Evolutionary conservation across 2,888 invertebrate species (phyloP).

Genomic region (Neria commutata): DNA sequence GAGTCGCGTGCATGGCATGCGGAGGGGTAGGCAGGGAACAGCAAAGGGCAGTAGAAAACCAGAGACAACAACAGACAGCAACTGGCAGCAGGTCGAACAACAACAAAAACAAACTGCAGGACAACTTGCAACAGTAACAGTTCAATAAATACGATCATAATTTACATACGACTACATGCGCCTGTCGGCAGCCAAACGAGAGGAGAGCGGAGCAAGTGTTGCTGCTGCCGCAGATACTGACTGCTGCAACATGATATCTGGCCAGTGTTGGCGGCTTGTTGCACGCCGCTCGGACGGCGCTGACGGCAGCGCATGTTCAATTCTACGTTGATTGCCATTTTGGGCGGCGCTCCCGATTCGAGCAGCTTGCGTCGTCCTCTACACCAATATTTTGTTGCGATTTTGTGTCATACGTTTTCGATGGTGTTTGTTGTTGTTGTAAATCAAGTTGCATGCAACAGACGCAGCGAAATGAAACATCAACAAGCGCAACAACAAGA

Average conservation of each 20-base stretch:
- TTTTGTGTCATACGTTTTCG: background rate
- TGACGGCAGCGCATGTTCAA: constrained; percentile 25
- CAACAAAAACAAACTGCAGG: constrained; percentile 11
- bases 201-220: no score
- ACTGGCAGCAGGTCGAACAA: no score
- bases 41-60: no score
- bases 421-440: constrained; percentile 8
- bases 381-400: constrained; percentile 7
- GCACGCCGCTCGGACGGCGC: background rate
- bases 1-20: background rate
- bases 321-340: constrained; percentile 29
- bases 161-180: constrained; percentile 33
- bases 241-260: constrained; percentile 3
- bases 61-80: background rate
- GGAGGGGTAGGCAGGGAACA: background rate
- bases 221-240: background rate
- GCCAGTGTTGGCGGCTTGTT: background rate
- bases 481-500: constrained; percentile 36
- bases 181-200: constrained; percentile 4
- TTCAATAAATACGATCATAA: constrained; percentile 37
- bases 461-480: constrained; percentile 21
- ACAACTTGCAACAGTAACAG: constrained; percentile 32
- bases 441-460: constrained; percentile 18
- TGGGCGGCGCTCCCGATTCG: constrained; percentile 31
- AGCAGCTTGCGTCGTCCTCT: constrained; percentile 24